phyloP scores from a whole-genome alignment of 64 coral and sea anemone species.

The Pocillopora verrucosa region DNA sequence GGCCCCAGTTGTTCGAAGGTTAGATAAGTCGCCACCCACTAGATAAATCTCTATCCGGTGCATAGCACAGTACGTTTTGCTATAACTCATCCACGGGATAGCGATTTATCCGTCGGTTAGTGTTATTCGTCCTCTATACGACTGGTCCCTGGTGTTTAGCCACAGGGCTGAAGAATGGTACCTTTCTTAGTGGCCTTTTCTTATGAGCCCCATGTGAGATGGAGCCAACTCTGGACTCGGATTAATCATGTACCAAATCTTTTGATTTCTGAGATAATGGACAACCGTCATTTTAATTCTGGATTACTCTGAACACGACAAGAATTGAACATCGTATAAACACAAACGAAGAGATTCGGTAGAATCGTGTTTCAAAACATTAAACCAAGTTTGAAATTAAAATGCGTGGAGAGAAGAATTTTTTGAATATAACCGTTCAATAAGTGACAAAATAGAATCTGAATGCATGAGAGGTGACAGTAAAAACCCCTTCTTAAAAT shows the following conservation, averaged over 20 bases:
- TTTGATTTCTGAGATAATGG: too few relatives aligned
- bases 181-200: neutral
- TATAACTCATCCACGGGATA: too few relatives aligned
- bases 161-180: neutral
- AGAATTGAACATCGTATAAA: neutral
- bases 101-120: too few relatives aligned
- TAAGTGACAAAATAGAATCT: neutral
- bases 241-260: too few relatives aligned
- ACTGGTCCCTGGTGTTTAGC: neutral
- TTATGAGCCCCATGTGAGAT: neutral
- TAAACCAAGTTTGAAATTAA: neutral
- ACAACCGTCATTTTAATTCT: neutral
- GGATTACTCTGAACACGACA: neutral
- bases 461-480: neutral
- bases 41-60: too few relatives aligned
- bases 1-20: too few relatives aligned
- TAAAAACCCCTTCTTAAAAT: neutral
- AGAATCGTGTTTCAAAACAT: neutral
- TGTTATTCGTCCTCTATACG: too few relatives aligned
- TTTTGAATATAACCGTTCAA: neutral
- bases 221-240: neutral
- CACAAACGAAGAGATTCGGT: neutral
- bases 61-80: too few relatives aligned
- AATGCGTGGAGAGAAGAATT: neutral
- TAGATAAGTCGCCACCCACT: too few relatives aligned